Conservation (phyloP, 2,113 vertebrate species). For the Chinchilla lanigera region DNA sequence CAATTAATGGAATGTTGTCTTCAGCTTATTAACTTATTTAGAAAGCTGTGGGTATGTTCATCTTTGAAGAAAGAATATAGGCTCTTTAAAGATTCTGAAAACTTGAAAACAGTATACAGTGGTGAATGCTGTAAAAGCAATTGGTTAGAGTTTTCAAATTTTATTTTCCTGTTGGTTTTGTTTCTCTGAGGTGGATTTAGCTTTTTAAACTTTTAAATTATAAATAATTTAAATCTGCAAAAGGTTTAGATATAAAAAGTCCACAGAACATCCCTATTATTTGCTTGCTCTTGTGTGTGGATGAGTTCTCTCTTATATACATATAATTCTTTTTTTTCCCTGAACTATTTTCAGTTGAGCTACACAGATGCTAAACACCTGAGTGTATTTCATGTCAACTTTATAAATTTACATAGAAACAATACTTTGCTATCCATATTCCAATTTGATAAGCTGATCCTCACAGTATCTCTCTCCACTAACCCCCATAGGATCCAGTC, state of each 20-base stretch:
- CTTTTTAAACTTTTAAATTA: background rate
- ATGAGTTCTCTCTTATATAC: background rate
- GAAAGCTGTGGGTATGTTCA: constrained; percentile 43
- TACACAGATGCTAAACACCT: constrained; percentile 5
- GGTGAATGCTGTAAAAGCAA: constrained; percentile 30
- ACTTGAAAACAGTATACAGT: constrained; percentile 45
- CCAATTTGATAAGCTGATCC: background rate
- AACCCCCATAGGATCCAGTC: background rate
- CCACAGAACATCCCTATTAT: constrained; percentile 7
- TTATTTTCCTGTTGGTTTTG: constrained; percentile 24
- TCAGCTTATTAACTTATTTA: constrained; percentile 52
- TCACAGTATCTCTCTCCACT: background rate
- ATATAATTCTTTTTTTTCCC: background rate
- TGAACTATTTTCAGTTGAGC: background rate
- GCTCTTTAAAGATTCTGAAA: constrained; percentile 32
- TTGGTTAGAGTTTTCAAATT: constrained; percentile 36
- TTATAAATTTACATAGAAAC: constrained; percentile 34
- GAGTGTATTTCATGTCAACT: background rate
- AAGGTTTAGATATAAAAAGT: constrained; percentile 25
- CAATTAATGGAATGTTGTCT: background rate
- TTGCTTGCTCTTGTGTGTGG: background rate
- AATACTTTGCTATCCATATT: constrained; percentile 9
- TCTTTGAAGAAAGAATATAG: constrained; percentile 59
- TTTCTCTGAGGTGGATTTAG: constrained; percentile 37
- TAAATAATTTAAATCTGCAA: constrained; percentile 54